Evolutionary conservation across 2,888 invertebrate genomes (phyloP).

Genomic region (Urechis unicinctus): DNA sequence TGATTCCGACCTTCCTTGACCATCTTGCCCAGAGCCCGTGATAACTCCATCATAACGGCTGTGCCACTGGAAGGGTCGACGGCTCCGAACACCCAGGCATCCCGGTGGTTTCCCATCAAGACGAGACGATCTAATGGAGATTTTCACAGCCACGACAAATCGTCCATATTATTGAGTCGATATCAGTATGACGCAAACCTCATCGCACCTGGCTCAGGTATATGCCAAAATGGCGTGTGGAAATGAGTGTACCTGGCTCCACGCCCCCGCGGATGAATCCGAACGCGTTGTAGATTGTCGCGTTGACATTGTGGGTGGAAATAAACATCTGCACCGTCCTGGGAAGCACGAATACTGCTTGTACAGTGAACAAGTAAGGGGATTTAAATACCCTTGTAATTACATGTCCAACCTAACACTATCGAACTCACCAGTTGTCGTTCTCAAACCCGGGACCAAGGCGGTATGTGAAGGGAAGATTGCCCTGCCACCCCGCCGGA

Average conservation of each 20-base stretch:
- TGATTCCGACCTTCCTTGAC: conserved; percentile 28
- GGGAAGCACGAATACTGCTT: no score
- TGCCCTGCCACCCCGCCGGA: conserved; percentile 36
- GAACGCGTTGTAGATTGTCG: conserved; percentile 35
- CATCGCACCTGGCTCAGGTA: no score
- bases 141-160: neutral
- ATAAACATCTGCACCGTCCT: conserved; percentile 18
- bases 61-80: conserved; percentile 55
- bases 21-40: conserved; percentile 42
- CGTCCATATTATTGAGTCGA: neutral
- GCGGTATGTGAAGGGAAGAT: conserved; percentile 35
- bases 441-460: conserved; percentile 34
- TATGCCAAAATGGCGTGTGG: no score
- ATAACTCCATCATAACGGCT: conserved; percentile 53
- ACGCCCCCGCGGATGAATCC: conserved; percentile 39
- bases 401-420: no score
- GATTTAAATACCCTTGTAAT: no score
- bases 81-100: conserved; percentile 55
- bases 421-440: no score
- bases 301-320: conserved; percentile 9
- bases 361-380: no score
- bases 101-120: conserved; percentile 55
- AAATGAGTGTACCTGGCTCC: conserved; percentile 38
- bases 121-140: conserved; percentile 55
- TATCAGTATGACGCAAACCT: no score